phyloP scores from a whole-genome alignment of 1,140 invertebrate species.

The Ridgeia piscesae region DNA sequence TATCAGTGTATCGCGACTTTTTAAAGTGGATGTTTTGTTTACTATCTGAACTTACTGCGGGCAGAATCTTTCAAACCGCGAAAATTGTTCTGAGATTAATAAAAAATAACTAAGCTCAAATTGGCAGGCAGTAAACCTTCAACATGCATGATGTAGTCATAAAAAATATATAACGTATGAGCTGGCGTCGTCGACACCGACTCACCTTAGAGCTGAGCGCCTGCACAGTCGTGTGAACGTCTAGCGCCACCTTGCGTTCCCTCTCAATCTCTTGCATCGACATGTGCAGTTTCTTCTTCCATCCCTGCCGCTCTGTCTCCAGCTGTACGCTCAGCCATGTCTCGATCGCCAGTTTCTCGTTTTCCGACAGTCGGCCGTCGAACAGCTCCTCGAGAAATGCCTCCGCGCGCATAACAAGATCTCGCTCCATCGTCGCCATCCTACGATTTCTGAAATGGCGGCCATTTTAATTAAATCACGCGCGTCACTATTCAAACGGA shows the following conservation, averaged over 20 bases:
- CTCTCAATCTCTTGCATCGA: conserved; percentile 17
- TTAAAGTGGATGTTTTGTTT: too few species aligned
- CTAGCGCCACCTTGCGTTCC: conserved; percentile 17
- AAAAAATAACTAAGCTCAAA: too few species aligned
- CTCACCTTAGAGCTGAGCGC: not conserved
- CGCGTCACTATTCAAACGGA: not conserved
- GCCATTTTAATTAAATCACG: not conserved
- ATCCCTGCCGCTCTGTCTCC: conserved; percentile 8
- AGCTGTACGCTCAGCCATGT: conserved; percentile 14
- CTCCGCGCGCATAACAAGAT: not conserved
- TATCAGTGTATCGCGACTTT: too few species aligned
- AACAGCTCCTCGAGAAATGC: conserved; percentile 8
- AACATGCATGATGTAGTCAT: too few species aligned
- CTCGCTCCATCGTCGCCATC: conserved; percentile 16
- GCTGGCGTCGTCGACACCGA: not conserved
- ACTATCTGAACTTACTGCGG: too few species aligned
- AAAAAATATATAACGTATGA: too few species aligned
- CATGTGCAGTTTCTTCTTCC: conserved; percentile 21
- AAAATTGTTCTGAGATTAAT: too few species aligned
- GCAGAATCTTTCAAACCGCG: too few species aligned
- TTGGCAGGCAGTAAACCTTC: too few species aligned
- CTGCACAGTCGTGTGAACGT: conserved; percentile 11
- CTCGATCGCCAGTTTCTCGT: conserved; percentile 12
- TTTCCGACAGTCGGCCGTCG: not conserved
- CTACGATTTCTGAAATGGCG: not conserved